Evolutionary conservation across 2,888 invertebrate genomes (phyloP), one percentile per base, ranked within the genome.

Genomic region (Plebejus anna): DNA sequence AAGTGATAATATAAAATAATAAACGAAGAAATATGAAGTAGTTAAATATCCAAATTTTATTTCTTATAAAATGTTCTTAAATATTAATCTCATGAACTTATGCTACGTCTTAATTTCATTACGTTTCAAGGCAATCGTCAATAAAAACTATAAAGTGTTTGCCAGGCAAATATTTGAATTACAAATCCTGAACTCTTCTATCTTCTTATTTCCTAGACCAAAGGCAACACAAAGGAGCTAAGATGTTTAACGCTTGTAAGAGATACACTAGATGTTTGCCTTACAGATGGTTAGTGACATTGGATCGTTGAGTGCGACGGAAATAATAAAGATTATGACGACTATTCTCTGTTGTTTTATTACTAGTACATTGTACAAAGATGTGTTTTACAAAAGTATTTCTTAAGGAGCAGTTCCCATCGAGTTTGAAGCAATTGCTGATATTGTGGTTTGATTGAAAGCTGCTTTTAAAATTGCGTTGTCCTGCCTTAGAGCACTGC

Each of bases 251-350:
- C 28, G 32, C 70, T 61, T 75, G 75, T 47, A 66, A 75, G 51
- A 51, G 75, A 38, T 66, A 76, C 76, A 78, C 78, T 81, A 81
- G 80, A 82, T 81, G 81, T 71, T 82, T 85, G 86, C 87, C 87
- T 89, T 88, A 85, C 84, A 81, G 80, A 87, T 84, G 86, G 87
- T 89, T 88, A 88, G 89, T 89, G 88, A 88, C 82, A 80, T 84
- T 83, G 82, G 84, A 80, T 84, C 81, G 79, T 80, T 78, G 82
- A 83, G 81, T 78, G 78, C 81, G 59, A 76, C 72, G 81, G 83
- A 81, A 82, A 79, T 85, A 86, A 86, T 88, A 87, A 88, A 82
- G 86, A 84, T 80, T 84, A 86, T 87, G 84, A 85, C 83, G 85
- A 86, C 82, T 57, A 78, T 79, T 78, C 71, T 77, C 71, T 77